phyloP scores from a whole-genome alignment of 2,113 vertebrate genomes.

The Typhlomys cinereus region DNA sequence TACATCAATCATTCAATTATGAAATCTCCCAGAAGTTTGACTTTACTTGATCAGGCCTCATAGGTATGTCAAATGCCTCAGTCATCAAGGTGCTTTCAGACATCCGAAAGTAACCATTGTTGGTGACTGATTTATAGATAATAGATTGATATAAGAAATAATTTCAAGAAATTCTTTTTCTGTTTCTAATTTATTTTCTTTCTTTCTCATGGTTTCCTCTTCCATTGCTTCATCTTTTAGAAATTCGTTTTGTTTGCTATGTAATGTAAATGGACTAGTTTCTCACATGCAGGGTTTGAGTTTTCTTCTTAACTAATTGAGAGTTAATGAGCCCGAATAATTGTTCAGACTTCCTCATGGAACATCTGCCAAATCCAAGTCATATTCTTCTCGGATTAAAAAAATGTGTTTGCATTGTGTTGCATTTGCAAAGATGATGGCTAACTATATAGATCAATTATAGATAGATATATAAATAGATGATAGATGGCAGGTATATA shows the following conservation, averaged over 20 bases:
- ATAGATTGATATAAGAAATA: background rate
- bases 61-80: no score
- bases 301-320: constrained; percentile 54
- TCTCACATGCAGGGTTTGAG: background rate
- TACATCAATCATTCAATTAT: no score
- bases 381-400: background rate
- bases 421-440: no score
- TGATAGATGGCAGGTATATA: background rate
- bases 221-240: background rate
- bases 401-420: background rate
- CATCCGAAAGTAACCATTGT: no score
- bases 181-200: background rate
- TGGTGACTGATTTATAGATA: no score
- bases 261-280: constrained; percentile 25
- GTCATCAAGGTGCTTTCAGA: no score
- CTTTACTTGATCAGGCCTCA: no score
- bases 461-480: background rate
- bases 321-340: constrained; percentile 54
- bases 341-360: constrained; percentile 13
- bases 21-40: no score
- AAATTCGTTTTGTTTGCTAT: constrained; percentile 28
- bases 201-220: background rate
- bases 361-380: constrained; percentile 26
- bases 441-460: no score
- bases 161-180: background rate